phyloP scores from a whole-genome alignment of 2,113 vertebrate species.

The Fregetta grallaria region DNA sequence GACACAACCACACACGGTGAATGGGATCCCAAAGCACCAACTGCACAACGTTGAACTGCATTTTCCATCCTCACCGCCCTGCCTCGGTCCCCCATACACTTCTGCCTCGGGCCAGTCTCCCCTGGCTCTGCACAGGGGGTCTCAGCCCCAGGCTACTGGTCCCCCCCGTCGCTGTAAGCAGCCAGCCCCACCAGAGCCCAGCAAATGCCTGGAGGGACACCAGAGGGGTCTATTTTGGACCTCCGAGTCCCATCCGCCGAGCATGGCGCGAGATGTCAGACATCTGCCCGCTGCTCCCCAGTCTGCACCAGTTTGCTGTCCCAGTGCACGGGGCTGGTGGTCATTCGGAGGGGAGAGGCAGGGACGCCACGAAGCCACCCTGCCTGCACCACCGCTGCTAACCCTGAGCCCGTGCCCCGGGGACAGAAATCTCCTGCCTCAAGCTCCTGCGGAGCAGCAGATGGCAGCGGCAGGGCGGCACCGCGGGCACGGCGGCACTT shows the following conservation, averaged over 20 bases:
- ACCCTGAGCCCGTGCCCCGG: background rate
- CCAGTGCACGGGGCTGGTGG: background rate
- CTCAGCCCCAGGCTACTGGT: background rate
- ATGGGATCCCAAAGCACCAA: background rate
- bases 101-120: background rate
- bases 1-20: fast-evolving
- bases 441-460: fast-evolving
- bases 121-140: fast-evolving
- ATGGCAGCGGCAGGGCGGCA: background rate
- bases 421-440: fast-evolving
- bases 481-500: too few relatives aligned
- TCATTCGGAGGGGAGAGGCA: background rate
- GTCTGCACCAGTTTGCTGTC: background rate
- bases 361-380: background rate
- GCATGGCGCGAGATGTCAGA: background rate
- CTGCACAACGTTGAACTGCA: background rate
- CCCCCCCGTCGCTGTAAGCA: background rate
- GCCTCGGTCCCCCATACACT: too few relatives aligned
- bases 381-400: too few relatives aligned
- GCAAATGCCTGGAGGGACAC: background rate
- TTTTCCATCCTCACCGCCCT: background rate
- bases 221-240: background rate
- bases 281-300: background rate
- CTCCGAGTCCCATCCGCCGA: fast-evolving
- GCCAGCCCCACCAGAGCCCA: background rate